Base-by-base conservation (phyloP, 2,888 invertebrate genomes). In the Limnephilus lunatus region DNA sequence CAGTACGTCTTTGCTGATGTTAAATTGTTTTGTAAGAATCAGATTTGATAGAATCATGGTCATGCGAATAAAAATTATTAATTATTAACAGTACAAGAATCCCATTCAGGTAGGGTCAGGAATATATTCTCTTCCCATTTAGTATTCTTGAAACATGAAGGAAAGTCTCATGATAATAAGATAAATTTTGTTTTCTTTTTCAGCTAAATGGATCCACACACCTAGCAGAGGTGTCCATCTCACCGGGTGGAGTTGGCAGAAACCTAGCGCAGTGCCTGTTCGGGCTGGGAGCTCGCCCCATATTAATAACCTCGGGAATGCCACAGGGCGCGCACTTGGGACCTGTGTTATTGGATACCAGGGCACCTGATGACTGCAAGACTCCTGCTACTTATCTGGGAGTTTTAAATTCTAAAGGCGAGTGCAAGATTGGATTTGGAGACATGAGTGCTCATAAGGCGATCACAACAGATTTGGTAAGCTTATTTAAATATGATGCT, bases 211-310 rank as follows among this genome's bases (percentile, higher is more conserved):
- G 98, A 48, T 97, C 98, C 93, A 98, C 98, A 0, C 97, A 98
- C 94, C 95, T 95, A 0, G 97, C 98, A 39, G 95, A 95, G 92
- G 97, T 97, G 68, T 95, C 96, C 86, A 97, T 97, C 94, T 97
- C 97, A 92, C 97, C 97, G 12, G 99, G 99, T 19, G 99, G 99
- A 25, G 99, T 99, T 0, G 99, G 97, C 0, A 97, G 99, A 90
- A 99, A 99, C 95, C 96, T 99, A 91, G 98, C 98, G 2, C 98
- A 99, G 94, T 98, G 98, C 32, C 95, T 99, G 90, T 97, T 97
- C 94, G 97, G 98, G 94, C 96, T 99, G 48, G 97, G 97, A 80
- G 96, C 96, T 0, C 94, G 95, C 2, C 97, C 97, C 0, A 95
- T 96, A 39, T 97, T 99, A 85, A 96, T 99, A 82, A 98, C 98